Percentiles rank a stretch among this genome's conserved stretches.
Conservation (phyloP, 2,797 vertebrate genomes). For the Acridotheres tristis region DNA sequence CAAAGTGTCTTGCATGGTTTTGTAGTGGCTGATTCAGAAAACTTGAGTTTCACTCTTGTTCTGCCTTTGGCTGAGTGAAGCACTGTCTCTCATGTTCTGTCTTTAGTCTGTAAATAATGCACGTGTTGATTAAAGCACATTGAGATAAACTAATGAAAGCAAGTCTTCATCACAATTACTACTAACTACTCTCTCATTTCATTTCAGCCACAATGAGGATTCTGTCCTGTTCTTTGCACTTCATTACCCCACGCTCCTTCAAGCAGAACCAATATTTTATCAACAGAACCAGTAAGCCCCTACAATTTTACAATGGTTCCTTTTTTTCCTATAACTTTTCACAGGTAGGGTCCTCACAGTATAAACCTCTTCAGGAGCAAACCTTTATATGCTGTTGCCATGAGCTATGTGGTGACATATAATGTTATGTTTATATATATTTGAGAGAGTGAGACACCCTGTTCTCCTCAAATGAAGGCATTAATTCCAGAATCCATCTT, state of each 20-base stretch:
- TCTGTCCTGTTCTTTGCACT: not conserved
- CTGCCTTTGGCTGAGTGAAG: not conserved
- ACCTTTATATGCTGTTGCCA: not conserved
- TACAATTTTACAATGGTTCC: not conserved
- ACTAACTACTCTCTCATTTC: not conserved
- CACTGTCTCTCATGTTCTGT: not conserved
- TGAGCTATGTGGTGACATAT: not conserved
- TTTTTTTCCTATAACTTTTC: not conserved
- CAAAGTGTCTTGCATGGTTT: not conserved
- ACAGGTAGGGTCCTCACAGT: not conserved
- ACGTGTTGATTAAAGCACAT: not conserved
- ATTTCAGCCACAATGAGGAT: not conserved
- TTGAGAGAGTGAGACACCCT: not conserved
- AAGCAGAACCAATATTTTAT: not conserved
- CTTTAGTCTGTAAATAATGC: not conserved
- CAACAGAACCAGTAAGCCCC: not conserved
- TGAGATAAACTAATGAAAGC: not conserved
- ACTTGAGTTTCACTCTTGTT: not conserved
- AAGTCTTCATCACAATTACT: not conserved
- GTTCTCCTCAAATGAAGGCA: not conserved
- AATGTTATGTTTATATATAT: not conserved
- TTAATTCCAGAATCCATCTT: not conserved
- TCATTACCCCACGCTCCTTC: not conserved
- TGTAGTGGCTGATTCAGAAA: not conserved
- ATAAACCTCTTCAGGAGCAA: not conserved